phyloP scores from a whole-genome alignment of 1,140 invertebrate species.

The Drosophila serrata region DNA sequence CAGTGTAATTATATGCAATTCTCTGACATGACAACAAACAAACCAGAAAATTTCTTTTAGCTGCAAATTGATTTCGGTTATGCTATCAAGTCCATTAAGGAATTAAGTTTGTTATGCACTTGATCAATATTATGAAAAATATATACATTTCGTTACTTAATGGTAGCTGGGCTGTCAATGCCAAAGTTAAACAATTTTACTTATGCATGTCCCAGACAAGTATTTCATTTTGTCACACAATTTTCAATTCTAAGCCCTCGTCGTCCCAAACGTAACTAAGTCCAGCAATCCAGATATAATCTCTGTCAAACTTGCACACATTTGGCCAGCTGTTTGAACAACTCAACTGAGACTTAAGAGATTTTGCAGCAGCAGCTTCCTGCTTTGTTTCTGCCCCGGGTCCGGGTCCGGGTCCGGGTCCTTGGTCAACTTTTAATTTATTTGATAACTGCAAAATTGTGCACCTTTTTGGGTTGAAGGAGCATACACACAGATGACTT shows the following conservation, averaged over 20 bases:
- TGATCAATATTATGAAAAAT: constrained; percentile 16
- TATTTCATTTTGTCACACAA: constrained; percentile 43
- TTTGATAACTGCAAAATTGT: constrained; percentile 59
- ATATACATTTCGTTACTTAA: not conserved
- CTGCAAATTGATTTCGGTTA: constrained; percentile 15
- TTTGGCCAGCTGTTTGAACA: constrained; percentile 55
- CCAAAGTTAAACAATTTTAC: constrained; percentile 46
- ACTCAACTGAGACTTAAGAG: constrained; percentile 51
- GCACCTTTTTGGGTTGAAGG: constrained; percentile 53
- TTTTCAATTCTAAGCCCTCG: constrained; percentile 23
- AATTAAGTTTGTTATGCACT: constrained; percentile 35
- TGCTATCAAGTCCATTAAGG: constrained; percentile 30
- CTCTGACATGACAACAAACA: constrained; percentile 1
- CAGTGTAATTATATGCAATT: constrained; percentile 25
- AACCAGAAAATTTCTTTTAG: constrained; percentile 4
- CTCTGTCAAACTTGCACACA: constrained; percentile 39
- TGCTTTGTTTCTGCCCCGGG: constrained; percentile 32
- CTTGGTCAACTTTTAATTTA: constrained; percentile 72
- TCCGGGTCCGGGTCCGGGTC: constrained; percentile 56
- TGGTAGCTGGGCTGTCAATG: not conserved
- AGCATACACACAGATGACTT: constrained; percentile 23
- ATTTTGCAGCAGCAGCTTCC: constrained; percentile 54
- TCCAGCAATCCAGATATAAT: constrained; percentile 40
- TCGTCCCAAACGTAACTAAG: constrained; percentile 7
- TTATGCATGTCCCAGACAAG: constrained; percentile 14